These are phyloP conservation scores for Megatriorchis doriae DNA, from an alignment of 2,113 vertebrate species.

Conservation along the genomic window DNA sequence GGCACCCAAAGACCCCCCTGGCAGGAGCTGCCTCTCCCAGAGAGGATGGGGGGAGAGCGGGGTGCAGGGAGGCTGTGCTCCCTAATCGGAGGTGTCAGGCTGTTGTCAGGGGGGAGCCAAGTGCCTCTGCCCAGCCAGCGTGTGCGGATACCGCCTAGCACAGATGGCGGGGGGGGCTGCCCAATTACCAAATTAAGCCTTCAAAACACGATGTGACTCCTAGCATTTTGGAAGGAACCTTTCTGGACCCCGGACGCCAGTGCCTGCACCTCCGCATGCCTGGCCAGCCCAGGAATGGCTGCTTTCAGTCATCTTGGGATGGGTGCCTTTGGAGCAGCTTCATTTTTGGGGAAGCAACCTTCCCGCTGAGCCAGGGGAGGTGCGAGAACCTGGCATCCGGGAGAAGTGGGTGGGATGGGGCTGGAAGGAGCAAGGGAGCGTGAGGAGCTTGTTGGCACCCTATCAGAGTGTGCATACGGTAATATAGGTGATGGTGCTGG, in stretches of 20 bases:
- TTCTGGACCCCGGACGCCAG: background rate
- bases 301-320: background rate
- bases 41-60: background rate
- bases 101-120: conserved; percentile 23
- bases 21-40: background rate
- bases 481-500: background rate
- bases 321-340: background rate
- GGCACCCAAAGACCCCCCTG: background rate
- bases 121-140: conserved; percentile 10
- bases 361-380: background rate
- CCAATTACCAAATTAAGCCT: conserved; percentile 55
- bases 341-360: background rate
- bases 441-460: background rate
- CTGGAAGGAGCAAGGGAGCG: background rate
- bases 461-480: background rate
- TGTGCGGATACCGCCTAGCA: background rate
- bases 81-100: conserved; percentile 39
- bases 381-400: background rate
- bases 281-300: rapidly evolving
- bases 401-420: background rate
- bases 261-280: background rate
- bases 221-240: conserved; percentile 1
- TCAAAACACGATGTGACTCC: background rate
- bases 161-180: conserved; percentile 31
- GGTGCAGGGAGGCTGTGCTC: background rate